Percentiles rank a stretch among this genome's conserved stretches.
Evolutionary conservation across 1,140 invertebrate species (phyloP).

Genomic region (Whitmania pigra): DNA sequence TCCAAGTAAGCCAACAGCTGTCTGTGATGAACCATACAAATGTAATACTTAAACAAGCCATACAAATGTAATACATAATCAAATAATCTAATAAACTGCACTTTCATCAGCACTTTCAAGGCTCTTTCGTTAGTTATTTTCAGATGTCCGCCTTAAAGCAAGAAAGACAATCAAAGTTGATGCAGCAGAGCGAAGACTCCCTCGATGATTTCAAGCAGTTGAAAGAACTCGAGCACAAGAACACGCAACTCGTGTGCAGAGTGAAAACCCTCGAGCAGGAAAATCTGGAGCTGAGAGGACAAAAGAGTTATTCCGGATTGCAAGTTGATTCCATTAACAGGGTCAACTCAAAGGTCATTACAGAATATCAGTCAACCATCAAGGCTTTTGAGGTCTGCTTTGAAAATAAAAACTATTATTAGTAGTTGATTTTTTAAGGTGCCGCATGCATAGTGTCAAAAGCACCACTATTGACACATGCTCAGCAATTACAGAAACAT

Average conservation of each 20-base stretch:
- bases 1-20: too few species aligned
- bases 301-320: background rate
- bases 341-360: background rate
- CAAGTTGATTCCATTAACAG: slow-evolving; percentile 10
- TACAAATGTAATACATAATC: background rate
- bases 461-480: too few species aligned
- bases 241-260: background rate
- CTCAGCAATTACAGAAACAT: too few species aligned
- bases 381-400: background rate
- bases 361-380: slow-evolving; percentile 7
- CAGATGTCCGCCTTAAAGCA: background rate
- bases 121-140: too few species aligned
- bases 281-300: background rate
- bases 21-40: too few species aligned
- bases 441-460: too few species aligned
- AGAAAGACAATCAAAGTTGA: background rate
- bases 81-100: background rate
- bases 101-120: too few species aligned
- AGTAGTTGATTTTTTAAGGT: too few species aligned
- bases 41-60: background rate
- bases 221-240: slow-evolving; percentile 1
- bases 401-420: too few species aligned
- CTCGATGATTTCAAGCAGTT: background rate
- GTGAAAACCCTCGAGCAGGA: background rate
- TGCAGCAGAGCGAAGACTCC: background rate